These are phyloP conservation scores for Halictus quadricinctus DNA, from an alignment of 2,888 invertebrate species.

Conservation along the genomic window DNA sequence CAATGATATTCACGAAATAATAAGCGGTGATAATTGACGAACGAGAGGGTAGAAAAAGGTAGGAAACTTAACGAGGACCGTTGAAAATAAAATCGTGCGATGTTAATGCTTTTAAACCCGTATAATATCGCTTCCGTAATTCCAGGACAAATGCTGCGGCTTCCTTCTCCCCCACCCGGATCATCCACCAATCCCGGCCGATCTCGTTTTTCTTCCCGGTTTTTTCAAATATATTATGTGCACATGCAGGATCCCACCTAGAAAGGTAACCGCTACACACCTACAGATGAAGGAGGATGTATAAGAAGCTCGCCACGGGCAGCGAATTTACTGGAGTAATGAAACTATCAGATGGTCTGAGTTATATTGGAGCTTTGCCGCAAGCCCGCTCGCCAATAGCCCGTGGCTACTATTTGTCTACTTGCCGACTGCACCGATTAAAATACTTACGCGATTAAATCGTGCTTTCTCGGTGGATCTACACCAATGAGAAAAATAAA, in stretches of 20 bases:
- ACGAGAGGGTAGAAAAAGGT: too few relatives aligned
- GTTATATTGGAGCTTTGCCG: slow-evolving; percentile 74
- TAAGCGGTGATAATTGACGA: not conserved
- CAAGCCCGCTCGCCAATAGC: slow-evolving; percentile 72
- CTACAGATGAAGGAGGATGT: slow-evolving; percentile 57
- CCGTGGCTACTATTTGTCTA: slow-evolving; percentile 76
- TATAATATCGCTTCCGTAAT: slow-evolving; percentile 12
- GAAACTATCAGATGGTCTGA: slow-evolving; percentile 76
- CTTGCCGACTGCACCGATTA: slow-evolving; percentile 73
- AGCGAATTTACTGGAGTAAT: slow-evolving; percentile 74
- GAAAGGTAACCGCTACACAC: slow-evolving; percentile 42
- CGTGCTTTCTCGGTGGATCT: slow-evolving; percentile 41
- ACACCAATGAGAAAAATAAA: not conserved
- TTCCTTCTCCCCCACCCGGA: slow-evolving; percentile 22
- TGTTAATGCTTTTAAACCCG: not conserved
- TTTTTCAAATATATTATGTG: slow-evolving; percentile 5
- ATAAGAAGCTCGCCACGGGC: slow-evolving; percentile 66
- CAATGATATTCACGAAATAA: too few relatives aligned
- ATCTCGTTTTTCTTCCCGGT: slow-evolving; percentile 42
- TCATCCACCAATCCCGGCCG: slow-evolving; percentile 42
- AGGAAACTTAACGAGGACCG: not conserved
- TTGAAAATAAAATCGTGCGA: not conserved
- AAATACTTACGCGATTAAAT: slow-evolving; percentile 75
- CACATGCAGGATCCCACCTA: not conserved
- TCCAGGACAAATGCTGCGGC: slow-evolving; percentile 43